Base-by-base conservation (phyloP, 2,113 vertebrate genomes). In the Nematolebias whitei region DNA sequence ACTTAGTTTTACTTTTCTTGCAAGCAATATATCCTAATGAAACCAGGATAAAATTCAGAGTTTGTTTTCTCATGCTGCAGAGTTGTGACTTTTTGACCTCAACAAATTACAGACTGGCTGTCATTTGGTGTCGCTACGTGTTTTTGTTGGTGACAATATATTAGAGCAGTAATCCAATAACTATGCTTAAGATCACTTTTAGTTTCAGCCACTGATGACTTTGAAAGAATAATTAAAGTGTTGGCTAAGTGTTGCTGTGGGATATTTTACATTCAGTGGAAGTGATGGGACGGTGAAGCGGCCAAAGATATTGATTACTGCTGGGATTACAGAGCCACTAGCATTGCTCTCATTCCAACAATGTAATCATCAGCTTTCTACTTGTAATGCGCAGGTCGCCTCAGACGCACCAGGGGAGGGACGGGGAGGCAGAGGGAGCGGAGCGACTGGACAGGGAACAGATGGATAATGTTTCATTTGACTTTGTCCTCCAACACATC, bases 281-380 rank as follows among this genome's bases (percentile, higher is more conserved):
- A 78, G 78, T 74, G 81, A 80, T 59, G 76, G 81, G 78, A 76
- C 54, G 44, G 63, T 71, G 82, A 80, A 71, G 71, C 75, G 79
- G 82, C 79, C 82, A 80, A 82, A 80, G 88, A 86, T 91, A 92
- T 91, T 89, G 89, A 93, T 92, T 92, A 85, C 89, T 87, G 82
- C 79, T 88, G 84, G 88, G 90, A 87, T 93, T 89, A 89, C 82
- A 78, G 71, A 76, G 84, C 89, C 89, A 85, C 65, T 68, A 88
- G 86, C 88, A 87, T 88, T 72, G 86, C 86, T 90, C 88, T 88
- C 88, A 84, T 83, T 89, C 79, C 88, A 81, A 87, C 85, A 85
- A 87, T 90, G 87, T 88, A 88, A 90, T 89, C 88, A 90, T 91
- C 87, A 87, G 80, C 80, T 76, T 63, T 71, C 86, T 78, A 78